Evolutionary conservation across 2,888 invertebrate genomes (phyloP).

Genomic region (Drosophila cognata): DNA sequence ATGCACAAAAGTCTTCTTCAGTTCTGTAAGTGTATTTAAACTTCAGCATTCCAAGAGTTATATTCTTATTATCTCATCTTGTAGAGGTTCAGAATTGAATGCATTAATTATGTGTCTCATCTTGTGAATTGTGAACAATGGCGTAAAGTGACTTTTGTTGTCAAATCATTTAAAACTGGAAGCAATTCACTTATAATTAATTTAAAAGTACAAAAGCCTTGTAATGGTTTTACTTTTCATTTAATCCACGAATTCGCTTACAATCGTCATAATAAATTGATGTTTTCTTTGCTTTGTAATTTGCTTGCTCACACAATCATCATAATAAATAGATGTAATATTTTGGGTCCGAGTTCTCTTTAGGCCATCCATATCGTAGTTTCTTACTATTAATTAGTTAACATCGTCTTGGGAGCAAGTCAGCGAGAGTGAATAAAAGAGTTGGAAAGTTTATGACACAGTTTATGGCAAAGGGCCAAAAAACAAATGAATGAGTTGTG

Average conservation of each 20-base stretch:
- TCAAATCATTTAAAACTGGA: neutral
- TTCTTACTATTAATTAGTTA: constrained; percentile 44
- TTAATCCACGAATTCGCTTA: neutral
- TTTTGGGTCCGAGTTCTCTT: neutral
- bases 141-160: neutral
- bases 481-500: constrained; percentile 65
- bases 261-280: neutral
- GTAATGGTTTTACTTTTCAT: neutral
- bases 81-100: neutral
- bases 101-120: neutral
- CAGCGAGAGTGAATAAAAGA: constrained; percentile 14
- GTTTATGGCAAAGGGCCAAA: constrained; percentile 28
- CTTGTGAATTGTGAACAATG: neutral
- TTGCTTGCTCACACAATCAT: neutral
- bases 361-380: constrained; percentile 16
- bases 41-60: neutral
- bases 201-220: neutral
- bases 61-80: neutral
- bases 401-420: constrained; percentile 32
- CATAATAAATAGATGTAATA: neutral
- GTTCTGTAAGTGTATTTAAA: neutral
- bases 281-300: neutral
- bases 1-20: neutral
- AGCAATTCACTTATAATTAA: neutral
- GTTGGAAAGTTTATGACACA: constrained; percentile 40